Conservation (phyloP, 1,140 invertebrate species). For the Phortica variegata region DNA sequence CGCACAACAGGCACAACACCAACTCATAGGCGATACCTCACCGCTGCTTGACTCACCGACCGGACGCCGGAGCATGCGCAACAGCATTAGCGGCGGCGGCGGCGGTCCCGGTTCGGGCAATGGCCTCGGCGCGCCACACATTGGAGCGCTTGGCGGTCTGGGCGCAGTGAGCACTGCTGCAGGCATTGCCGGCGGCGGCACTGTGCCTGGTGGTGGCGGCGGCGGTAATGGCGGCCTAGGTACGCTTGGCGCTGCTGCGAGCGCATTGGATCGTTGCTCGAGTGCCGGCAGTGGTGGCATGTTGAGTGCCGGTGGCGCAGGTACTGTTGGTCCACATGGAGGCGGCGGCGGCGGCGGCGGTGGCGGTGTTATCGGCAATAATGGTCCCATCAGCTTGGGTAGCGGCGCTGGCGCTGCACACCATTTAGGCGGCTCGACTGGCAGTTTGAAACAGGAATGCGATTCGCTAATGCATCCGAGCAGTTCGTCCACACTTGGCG, state of each 20-base stretch:
- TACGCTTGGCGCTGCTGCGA: conserved; percentile 36
- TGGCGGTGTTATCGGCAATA: conserved; percentile 57
- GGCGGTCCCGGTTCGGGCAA: conserved; percentile 19
- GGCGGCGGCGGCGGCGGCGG: conserved; percentile 36
- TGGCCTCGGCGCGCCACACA: conserved; percentile 14
- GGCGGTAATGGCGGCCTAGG: conserved; percentile 37
- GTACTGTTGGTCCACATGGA: conserved; percentile 7
- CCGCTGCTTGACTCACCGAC: conserved; percentile 48
- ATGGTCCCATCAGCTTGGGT: conserved; percentile 36
- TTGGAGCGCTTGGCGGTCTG: conserved; percentile 21
- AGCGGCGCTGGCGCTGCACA: conserved; percentile 41
- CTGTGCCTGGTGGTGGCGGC: conserved; percentile 38
- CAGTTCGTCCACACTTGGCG: conserved; percentile 28
- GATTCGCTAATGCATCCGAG: conserved; percentile 55
- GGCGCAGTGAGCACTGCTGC: conserved; percentile 23
- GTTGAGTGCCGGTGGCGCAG: conserved; percentile 40
- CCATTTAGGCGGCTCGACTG: conserved; percentile 39
- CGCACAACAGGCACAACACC: conserved; percentile 66
- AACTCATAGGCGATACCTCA: conserved; percentile 50
- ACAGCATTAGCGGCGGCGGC: conserved; percentile 43
- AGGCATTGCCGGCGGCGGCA: conserved; percentile 43
- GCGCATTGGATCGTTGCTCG: conserved; percentile 37
- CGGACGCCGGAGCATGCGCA: conserved; percentile 48
- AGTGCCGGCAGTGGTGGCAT: conserved; percentile 47
- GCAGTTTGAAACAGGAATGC: conserved; percentile 53